Evolutionary conservation across 2,797 vertebrate genomes (phyloP).

Genomic region (Periophthalmus magnuspinnatus): DNA sequence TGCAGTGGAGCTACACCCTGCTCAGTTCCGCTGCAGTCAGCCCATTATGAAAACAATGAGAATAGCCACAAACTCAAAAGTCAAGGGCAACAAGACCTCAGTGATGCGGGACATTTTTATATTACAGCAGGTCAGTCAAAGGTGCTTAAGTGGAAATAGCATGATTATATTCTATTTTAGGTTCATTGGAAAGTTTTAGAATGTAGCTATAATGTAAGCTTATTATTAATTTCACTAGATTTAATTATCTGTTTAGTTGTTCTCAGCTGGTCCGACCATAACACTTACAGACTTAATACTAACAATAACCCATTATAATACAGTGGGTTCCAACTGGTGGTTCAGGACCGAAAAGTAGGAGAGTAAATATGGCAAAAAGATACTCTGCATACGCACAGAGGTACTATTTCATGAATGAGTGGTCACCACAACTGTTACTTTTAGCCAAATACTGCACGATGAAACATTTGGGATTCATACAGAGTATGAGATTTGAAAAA

Average conservation of each 20-base stretch:
- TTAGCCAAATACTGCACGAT: background rate
- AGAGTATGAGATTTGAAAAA: too few species aligned
- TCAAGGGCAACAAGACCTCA: constrained; percentile 22
- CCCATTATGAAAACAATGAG: constrained; percentile 65
- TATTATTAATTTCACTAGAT: too few species aligned
- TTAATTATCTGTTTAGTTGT: background rate
- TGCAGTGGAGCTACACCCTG: constrained; percentile 71
- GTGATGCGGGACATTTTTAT: constrained; percentile 1
- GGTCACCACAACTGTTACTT: constrained; percentile 1
- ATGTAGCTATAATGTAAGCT: too few species aligned
- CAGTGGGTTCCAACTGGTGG: too few species aligned
- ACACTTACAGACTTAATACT: too few species aligned
- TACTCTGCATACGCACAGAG: background rate
- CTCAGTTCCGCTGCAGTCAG: constrained; percentile 70
- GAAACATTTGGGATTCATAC: constrained; percentile 11
- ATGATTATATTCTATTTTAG: background rate
- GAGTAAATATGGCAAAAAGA: too few species aligned
- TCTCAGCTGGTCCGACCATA: background rate
- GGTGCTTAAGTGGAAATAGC: background rate
- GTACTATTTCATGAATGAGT: background rate
- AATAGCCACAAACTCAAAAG: constrained; percentile 36
- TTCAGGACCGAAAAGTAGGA: too few species aligned
- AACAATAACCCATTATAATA: too few species aligned
- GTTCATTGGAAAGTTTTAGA: too few species aligned
- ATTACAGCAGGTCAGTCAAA: background rate